Conservation (phyloP, 1,140 invertebrate genomes). For the Orius insidiosus region DNA sequence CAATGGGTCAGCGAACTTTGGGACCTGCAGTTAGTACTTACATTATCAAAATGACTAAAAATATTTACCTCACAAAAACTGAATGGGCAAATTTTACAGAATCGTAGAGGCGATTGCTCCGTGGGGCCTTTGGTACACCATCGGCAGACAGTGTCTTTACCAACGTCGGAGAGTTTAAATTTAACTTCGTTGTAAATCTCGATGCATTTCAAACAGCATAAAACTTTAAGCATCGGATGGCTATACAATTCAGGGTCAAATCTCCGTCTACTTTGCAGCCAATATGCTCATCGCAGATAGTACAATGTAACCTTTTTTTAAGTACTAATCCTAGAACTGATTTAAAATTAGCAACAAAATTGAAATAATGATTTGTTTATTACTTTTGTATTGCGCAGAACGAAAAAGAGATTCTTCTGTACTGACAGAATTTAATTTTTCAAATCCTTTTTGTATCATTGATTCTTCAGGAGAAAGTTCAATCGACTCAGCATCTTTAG, state of each 20-base stretch:
- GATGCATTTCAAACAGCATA: conserved; percentile 10
- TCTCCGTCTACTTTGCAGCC: conserved; percentile 5
- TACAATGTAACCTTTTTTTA: conserved; percentile 10
- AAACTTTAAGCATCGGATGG: conserved; percentile 13
- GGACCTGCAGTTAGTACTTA: too few species aligned
- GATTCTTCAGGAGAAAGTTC: too few species aligned
- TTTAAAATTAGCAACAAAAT: too few species aligned
- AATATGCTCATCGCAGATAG: conserved; percentile 13
- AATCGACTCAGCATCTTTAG: too few species aligned
- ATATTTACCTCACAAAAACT: conserved; percentile 11
- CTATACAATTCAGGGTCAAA: background rate
- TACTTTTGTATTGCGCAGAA: too few species aligned
- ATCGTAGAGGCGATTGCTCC: background rate
- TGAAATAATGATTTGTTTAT: too few species aligned
- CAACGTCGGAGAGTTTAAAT: conserved; percentile 4
- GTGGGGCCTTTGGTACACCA: conserved; percentile 10
- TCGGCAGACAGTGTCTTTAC: conserved; percentile 9
- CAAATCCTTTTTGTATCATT: too few species aligned
- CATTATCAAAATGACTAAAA: too few species aligned
- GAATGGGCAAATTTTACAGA: conserved; percentile 14
- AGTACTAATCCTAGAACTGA: background rate
- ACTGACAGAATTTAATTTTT: too few species aligned
- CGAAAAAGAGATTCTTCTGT: too few species aligned
- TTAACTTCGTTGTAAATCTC: conserved; percentile 1
- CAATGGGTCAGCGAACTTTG: too few species aligned